These are phyloP conservation scores for Lepus timidus DNA, from an alignment of 2,113 vertebrate species.

Conservation along the genomic window DNA sequence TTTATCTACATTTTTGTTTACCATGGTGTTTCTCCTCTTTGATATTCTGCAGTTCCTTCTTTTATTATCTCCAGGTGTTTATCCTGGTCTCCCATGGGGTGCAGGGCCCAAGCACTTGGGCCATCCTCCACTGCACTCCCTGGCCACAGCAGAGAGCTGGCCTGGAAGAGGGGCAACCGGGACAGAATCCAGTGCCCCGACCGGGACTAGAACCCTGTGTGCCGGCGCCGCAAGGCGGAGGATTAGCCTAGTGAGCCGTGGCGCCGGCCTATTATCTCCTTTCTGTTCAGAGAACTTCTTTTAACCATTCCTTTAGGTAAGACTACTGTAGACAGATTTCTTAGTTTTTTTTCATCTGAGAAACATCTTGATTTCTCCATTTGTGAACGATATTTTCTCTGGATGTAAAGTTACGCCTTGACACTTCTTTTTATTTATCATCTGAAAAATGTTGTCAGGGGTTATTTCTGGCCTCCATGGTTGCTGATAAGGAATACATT, in stretches of 20 bases:
- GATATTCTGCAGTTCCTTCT: not conserved
- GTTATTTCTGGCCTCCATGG: not conserved
- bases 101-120: too few relatives aligned
- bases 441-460: not conserved
- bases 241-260: too few relatives aligned
- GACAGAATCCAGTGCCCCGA: too few relatives aligned
- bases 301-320: not conserved
- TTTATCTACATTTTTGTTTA: not conserved
- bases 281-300: not conserved
- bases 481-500: not conserved
- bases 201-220: too few relatives aligned
- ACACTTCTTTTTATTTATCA: not conserved
- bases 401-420: not conserved
- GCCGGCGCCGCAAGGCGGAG: too few relatives aligned
- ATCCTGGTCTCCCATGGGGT: too few relatives aligned
- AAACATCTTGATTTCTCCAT: not conserved
- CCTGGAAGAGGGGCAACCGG: too few relatives aligned
- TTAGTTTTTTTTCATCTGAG: not conserved
- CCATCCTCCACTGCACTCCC: too few relatives aligned
- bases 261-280: not conserved
- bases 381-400: slow-evolving; percentile 8
- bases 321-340: not conserved
- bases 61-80: not conserved
- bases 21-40: not conserved
- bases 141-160: too few relatives aligned